Percentiles rank a stretch among this genome's conserved stretches.
Evolutionary conservation across 2,888 invertebrate species (phyloP).

Genomic region (Rhagonycha lutea): DNA sequence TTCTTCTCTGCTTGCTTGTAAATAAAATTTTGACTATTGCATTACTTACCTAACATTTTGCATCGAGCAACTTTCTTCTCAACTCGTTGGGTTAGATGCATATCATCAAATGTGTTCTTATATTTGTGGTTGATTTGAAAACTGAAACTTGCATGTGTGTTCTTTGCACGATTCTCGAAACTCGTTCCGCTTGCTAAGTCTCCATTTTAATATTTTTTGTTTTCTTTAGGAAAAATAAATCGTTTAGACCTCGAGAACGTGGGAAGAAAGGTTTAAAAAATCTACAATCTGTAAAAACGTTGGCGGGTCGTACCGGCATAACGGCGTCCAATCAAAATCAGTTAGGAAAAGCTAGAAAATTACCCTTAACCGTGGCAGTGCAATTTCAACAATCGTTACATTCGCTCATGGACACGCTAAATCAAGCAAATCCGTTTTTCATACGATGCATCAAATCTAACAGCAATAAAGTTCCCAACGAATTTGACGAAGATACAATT

Average conservation of each 20-base stretch:
- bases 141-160: conserved; percentile 17
- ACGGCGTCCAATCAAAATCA: conserved; percentile 59
- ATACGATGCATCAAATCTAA: conserved; percentile 95
- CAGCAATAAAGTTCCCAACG: conserved; percentile 88
- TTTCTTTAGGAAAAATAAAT: conserved; percentile 83
- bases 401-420: conserved; percentile 90
- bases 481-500: conserved; percentile 92
- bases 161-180: neutral
- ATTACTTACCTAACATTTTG: neutral
- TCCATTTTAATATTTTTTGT: neutral
- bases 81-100: neutral
- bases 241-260: conserved; percentile 84
- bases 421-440: conserved; percentile 86
- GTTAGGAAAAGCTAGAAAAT: conserved; percentile 73
- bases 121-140: neutral
- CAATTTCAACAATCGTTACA: conserved; percentile 94
- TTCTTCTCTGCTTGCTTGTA: neutral
- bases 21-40: neutral
- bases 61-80: neutral
- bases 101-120: neutral
- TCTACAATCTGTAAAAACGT: conserved; percentile 87
- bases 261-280: conserved; percentile 88
- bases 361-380: conserved; percentile 90
- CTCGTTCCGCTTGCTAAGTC: neutral
- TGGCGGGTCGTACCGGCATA: conserved; percentile 76